These are phyloP conservation scores for Automeris io DNA, from an alignment of 2,888 invertebrate genomes.

Conservation along the genomic window DNA sequence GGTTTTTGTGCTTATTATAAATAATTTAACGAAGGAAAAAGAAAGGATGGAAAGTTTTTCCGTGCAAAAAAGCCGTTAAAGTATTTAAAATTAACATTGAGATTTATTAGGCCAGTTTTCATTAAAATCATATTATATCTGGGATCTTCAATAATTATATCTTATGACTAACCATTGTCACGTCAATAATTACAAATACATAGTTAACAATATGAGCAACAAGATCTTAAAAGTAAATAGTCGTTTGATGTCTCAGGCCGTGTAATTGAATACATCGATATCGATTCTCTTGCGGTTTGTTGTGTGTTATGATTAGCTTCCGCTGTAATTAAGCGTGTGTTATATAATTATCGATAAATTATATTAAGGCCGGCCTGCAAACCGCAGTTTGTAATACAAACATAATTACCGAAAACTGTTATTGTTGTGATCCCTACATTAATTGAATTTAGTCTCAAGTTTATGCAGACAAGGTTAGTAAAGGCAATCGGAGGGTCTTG, in stretches of 20 bases:
- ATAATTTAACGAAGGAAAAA: too few species aligned
- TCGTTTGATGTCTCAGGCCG: slow-evolving; percentile 10
- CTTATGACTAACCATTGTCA: too few species aligned
- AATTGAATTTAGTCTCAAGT: slow-evolving; percentile 67
- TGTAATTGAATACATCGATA: background rate
- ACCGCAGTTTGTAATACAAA: slow-evolving; percentile 45
- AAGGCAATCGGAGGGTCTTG: slow-evolving; percentile 57
- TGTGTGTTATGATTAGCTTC: slow-evolving; percentile 11
- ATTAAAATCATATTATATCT: too few species aligned
- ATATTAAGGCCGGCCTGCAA: slow-evolving; percentile 26
- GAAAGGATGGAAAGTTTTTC: too few species aligned
- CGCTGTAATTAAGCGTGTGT: slow-evolving; percentile 22
- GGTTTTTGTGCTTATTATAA: too few species aligned
- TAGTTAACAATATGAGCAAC: too few species aligned
- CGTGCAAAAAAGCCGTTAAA: too few species aligned
- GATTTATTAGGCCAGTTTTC: too few species aligned
- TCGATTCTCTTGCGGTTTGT: background rate
- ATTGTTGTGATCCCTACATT: slow-evolving; percentile 62
- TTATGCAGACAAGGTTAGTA: slow-evolving; percentile 62
- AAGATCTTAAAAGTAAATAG: too few species aligned
- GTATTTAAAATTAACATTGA: too few species aligned
- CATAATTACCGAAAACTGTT: slow-evolving; percentile 66
- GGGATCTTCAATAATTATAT: too few species aligned
- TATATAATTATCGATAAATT: slow-evolving; percentile 27
- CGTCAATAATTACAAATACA: too few species aligned